Evolutionary conservation across 2,797 vertebrate genomes (phyloP).

Genomic region (Halcyon leucocephala): DNA sequence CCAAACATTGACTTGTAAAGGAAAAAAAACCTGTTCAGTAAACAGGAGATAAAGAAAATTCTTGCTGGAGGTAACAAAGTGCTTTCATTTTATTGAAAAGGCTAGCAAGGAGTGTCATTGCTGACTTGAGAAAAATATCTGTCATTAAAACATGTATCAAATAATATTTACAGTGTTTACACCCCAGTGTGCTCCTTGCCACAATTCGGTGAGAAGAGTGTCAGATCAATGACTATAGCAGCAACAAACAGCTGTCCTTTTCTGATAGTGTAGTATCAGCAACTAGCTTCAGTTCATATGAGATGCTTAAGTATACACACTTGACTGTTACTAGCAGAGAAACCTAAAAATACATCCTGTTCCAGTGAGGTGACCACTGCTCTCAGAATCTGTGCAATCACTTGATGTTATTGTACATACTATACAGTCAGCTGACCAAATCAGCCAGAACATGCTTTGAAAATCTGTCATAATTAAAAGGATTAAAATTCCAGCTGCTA

Average conservation of each 20-base stretch:
- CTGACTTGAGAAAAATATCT: not conserved
- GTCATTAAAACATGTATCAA: not conserved
- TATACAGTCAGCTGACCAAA: slow-evolving; percentile 71
- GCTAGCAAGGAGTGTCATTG: not conserved
- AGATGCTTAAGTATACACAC: slow-evolving; percentile 61
- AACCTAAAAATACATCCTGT: slow-evolving; percentile 79
- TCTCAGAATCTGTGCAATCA: slow-evolving; percentile 66
- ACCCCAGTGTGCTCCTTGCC: not conserved
- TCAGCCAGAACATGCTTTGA: slow-evolving; percentile 64
- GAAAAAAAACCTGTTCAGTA: not conserved
- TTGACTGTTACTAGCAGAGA: slow-evolving; percentile 75
- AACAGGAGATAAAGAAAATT: slow-evolving; percentile 21
- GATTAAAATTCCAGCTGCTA: slow-evolving; percentile 71
- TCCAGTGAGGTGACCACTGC: slow-evolving; percentile 70
- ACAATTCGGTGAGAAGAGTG: slow-evolving; percentile 7
- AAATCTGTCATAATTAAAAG: slow-evolving; percentile 72
- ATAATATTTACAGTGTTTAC: not conserved
- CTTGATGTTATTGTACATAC: slow-evolving; percentile 71
- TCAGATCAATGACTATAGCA: slow-evolving; percentile 52
- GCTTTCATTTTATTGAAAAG: not conserved
- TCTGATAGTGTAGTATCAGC: slow-evolving; percentile 67
- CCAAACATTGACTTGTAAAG: not conserved
- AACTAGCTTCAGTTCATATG: slow-evolving; percentile 61
- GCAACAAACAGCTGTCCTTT: slow-evolving; percentile 69
- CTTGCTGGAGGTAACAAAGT: not conserved